A percentile compares a stretch with the other conserved stretches of the same genome.
Conservation (phyloP, 2,797 vertebrate species). For the Tapirus indicus region DNA sequence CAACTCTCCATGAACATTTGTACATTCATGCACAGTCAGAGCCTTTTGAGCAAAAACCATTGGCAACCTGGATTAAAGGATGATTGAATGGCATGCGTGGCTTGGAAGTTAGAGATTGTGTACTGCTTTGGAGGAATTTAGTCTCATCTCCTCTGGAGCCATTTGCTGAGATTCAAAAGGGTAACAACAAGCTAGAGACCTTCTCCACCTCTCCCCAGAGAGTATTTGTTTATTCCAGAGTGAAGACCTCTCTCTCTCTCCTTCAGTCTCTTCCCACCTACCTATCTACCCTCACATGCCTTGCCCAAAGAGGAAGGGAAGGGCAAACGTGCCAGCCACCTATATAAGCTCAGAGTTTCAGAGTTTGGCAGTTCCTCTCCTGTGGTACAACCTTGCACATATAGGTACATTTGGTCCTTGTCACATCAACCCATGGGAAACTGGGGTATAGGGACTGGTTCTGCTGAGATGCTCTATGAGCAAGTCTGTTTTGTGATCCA, state of each 20-base stretch:
- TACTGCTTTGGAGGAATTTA: neutral
- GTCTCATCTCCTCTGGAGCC: neutral
- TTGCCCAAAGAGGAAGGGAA: neutral
- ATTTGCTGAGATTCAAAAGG: neutral
- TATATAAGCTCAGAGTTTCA: neutral
- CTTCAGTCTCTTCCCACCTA: too few relatives aligned
- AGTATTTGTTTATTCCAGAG: neutral
- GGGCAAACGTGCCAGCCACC: neutral
- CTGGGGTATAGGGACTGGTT: neutral
- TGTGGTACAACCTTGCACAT: rapidly evolving
- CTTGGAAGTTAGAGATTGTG: neutral
- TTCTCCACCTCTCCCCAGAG: neutral
- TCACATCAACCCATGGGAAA: neutral
- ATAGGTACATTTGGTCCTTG: neutral
- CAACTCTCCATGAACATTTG: neutral
- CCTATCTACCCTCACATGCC: too few relatives aligned
- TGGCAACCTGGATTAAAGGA: neutral
- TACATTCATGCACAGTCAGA: neutral
- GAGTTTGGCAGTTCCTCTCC: neutral
- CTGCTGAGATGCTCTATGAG: neutral
- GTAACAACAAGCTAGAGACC: neutral
- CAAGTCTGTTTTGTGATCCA: neutral
- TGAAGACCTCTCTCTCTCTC: neutral
- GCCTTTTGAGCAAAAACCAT: neutral
- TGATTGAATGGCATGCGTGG: neutral